Evolutionary conservation across 2,113 vertebrate genomes (phyloP), one percentile per base, ranked within the genome.

Genomic region (Cynocephalus volans): DNA sequence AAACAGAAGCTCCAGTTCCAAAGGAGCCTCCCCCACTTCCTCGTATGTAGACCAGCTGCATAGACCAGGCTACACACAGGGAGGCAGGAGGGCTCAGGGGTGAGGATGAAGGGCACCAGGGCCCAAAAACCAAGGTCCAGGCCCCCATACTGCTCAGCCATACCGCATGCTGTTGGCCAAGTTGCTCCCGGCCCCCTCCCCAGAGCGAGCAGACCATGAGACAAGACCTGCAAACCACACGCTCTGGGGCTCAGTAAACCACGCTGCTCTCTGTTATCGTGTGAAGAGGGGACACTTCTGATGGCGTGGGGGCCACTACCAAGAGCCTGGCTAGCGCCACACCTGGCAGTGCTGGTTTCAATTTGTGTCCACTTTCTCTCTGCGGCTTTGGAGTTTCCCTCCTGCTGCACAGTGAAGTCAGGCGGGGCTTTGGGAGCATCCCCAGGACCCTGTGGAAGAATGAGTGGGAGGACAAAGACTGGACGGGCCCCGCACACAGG

Each of bases 121-220:
- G 56, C 45, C 31, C 3, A 0, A 18, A 19, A 5, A 7, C 21
- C 1, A 0, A 48, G 1, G 26, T 10, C 41, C 72, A 21, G 69
- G 28, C 28, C 24, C 62, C 45, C 24, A n/a, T 15, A 64, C 23
- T 2, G 5, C 41, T 5, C 6, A 76, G 19, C 15, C 64, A 5
- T 4, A 3, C 11, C 0, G 0, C 1, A 0, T 0, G 14, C 54
- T 0, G 7, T 5, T 0, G 2, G 60, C 24, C n/a, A 60, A 17
- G 69, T 65, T 11, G 2, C 60, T 52, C 31, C 21, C 10, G 28
- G 8, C 4, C 19, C 75, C 65, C 54, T 45, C 14, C 50, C 65
- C 48, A 23, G 24, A 0, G 0, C 0, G 6, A 41, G 69, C 31
- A 19, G 14, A 24, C 15, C 17, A 17, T 11, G 56, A 72, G 54